Evolutionary conservation across 2,797 vertebrate genomes (phyloP), one percentile per base, ranked within the genome.

Genomic region (Sebastes dallii): DNA sequence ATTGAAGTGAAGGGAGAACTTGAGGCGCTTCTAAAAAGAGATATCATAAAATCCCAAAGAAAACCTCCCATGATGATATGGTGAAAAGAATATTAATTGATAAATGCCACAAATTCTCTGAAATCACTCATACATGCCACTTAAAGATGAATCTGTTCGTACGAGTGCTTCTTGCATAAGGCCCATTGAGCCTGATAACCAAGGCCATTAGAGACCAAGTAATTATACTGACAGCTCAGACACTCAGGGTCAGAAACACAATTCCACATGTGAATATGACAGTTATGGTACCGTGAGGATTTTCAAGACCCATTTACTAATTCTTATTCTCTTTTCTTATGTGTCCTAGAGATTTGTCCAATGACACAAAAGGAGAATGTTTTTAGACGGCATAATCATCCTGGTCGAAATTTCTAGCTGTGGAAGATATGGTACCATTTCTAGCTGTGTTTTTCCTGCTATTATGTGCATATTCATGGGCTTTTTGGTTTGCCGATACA

Each of bases 171-270:
- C n/a, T 59, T 59, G 9, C 36, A 50, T 14, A 25, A 72, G 39
- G 4, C 24, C 66, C 65, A 29, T 30, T 76, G 39, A 42, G 71
- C 42, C 32, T 46, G 71, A 65, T 54, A 60, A 46, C 60, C 12
- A 32, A 36, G 13, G 55, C 65, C 36, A 54, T 86, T 64, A 69
- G 6, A 76, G 68, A 73, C 25, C 8, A 39, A 7, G 52, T 65
- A 61, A 82, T 82, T 68, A 69, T 10, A 42, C 24, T 36, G 56
- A 61, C 72, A 61, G 27, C 20, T 78, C 14, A 34, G 60, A 75
- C 42, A 72, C 11, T 67, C 24, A 59, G 3, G 22, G 67, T 70
- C 65, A 78, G 39, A 85, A 74, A 65, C 55, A 58, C 16, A 71
- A 62, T 36, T 20, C n/a, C 6, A 42, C 29, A 65, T 68, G 27